A percentile compares a stretch with the other conserved stretches of the same genome.
phyloP scores from a whole-genome alignment of 2,888 invertebrate species.

The Dasypolia templi region DNA sequence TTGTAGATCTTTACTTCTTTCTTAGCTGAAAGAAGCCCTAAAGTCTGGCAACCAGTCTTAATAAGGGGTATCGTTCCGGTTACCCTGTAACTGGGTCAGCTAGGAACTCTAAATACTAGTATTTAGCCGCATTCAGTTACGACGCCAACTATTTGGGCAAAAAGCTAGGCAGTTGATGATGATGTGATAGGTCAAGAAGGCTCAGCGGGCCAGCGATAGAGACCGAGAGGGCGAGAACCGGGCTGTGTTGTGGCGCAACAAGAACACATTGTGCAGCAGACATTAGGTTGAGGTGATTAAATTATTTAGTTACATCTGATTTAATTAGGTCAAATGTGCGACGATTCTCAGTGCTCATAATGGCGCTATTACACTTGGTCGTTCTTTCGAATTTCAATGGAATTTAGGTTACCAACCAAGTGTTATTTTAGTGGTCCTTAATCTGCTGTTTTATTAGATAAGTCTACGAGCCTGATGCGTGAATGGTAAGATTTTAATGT shows the following conservation, averaged over 20 bases:
- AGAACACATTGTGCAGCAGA: neutral
- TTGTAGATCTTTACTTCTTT: neutral
- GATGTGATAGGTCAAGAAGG: too few species aligned
- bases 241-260: neutral
- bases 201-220: neutral
- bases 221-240: neutral
- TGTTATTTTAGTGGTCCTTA: conserved; percentile 1
- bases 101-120: neutral
- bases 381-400: neutral
- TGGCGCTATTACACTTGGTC: neutral
- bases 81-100: neutral
- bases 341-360: neutral
- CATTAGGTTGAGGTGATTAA: neutral
- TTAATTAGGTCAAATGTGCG: neutral
- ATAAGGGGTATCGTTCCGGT: neutral
- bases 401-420: neutral
- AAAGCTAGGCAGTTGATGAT: neutral
- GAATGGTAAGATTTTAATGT: neutral
- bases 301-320: neutral
- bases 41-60: neutral
- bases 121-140: neutral
- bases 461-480: neutral
- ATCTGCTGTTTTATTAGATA: neutral
- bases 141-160: too few species aligned
- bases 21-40: neutral